Percentiles rank a stretch among this genome's conserved stretches.
Evolutionary conservation across 2,888 invertebrate genomes (phyloP).

Genomic region (Cerastis rubricosa): DNA sequence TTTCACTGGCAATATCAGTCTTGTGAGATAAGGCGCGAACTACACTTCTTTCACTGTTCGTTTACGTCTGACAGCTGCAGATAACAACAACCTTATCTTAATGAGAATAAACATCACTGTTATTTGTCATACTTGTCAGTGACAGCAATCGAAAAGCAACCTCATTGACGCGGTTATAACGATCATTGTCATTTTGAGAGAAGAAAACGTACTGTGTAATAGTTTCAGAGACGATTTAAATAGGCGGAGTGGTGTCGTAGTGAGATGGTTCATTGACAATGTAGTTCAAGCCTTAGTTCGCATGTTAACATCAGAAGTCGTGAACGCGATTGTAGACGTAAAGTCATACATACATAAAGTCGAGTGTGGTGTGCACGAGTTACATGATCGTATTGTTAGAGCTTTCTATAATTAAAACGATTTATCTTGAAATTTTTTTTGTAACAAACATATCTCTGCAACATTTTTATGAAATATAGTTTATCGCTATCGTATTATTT

Average conservation of each 20-base stretch:
- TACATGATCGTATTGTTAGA: slow-evolving; percentile 39
- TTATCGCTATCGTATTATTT: background rate
- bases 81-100: background rate
- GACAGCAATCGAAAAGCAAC: background rate
- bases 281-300: slow-evolving; percentile 46
- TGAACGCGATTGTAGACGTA: slow-evolving; percentile 40
- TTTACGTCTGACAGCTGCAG: background rate
- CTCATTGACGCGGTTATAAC: background rate
- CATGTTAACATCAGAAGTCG: slow-evolving; percentile 19
- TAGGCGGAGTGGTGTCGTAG: slow-evolving; percentile 57
- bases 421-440: slow-evolving; percentile 34
- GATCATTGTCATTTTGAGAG: background rate
- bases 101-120: background rate
- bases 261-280: slow-evolving; percentile 16
- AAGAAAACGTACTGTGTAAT: background rate
- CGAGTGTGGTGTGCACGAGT: slow-evolving; percentile 44
- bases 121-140: background rate
- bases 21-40: slow-evolving; percentile 56
- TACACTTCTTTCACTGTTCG: background rate
- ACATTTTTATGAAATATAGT: slow-evolving; percentile 16
- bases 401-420: slow-evolving; percentile 32
- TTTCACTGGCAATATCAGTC: slow-evolving; percentile 58
- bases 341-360: slow-evolving; percentile 38
- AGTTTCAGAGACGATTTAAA: slow-evolving; percentile 26
- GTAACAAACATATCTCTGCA: slow-evolving; percentile 53